Percentiles rank a stretch among this genome's conserved stretches.
Conservation (phyloP, 2,888 invertebrate genomes). For the Acholoe squamosa region DNA sequence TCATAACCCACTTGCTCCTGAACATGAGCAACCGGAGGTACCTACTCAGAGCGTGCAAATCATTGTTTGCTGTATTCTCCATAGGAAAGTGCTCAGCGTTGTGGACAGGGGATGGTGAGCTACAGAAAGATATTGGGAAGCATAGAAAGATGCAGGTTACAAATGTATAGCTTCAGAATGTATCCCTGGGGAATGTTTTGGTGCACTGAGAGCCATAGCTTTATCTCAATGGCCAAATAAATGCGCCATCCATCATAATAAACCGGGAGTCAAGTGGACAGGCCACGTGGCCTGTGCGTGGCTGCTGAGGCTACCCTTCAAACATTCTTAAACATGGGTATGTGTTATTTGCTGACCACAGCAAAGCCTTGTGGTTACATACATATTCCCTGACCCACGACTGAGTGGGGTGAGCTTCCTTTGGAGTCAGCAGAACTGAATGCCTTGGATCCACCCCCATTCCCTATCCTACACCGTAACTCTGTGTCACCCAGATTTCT, state of each 20-base stretch:
- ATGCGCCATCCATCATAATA: neutral
- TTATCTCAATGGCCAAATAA: constrained; percentile 4
- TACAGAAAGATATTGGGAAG: too few species aligned
- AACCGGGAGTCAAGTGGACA: neutral
- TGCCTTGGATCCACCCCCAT: too few species aligned
- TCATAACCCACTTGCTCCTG: neutral
- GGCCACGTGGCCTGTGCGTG: neutral
- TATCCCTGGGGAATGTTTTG: neutral
- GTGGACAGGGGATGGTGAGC: too few species aligned
- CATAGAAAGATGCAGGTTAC: too few species aligned
- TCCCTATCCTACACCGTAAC: too few species aligned
- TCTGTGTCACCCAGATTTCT: too few species aligned
- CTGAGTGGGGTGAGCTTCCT: neutral
- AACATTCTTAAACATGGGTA: neutral
- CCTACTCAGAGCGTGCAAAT: too few species aligned
- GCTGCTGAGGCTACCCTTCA: neutral
- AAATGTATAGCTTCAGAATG: neutral
- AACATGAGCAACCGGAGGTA: too few species aligned
- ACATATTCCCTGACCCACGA: neutral
- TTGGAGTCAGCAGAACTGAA: neutral
- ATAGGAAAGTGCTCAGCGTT: too few species aligned
- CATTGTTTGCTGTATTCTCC: too few species aligned
- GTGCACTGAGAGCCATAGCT: neutral
- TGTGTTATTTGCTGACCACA: constrained; percentile 20
- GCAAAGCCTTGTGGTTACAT: neutral